These are phyloP conservation scores for Acrocyrtus sp. DNA, from an alignment of 2,888 invertebrate species.

Conservation along the genomic window DNA sequence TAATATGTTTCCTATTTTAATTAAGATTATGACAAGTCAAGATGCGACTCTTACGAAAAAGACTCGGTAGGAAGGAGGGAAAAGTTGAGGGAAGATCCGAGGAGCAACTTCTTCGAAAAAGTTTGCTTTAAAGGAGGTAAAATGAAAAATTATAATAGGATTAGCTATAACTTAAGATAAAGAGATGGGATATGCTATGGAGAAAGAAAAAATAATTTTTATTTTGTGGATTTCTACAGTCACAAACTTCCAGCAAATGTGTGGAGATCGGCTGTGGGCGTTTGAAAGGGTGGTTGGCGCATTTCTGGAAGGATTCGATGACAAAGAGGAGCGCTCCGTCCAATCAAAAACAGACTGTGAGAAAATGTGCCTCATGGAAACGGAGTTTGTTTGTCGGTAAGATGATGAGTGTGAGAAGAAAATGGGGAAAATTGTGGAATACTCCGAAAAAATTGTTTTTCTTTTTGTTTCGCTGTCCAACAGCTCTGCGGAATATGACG, in stretches of 20 bases:
- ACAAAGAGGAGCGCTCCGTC: slow-evolving; percentile 66
- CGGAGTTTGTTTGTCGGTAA: slow-evolving; percentile 68
- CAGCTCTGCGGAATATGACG: slow-evolving; percentile 70
- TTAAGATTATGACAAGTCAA: slow-evolving; percentile 66
- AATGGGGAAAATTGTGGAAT: background rate
- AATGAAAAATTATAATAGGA: slow-evolving; percentile 5
- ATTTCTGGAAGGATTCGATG: slow-evolving; percentile 67
- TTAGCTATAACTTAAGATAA: too few species aligned
- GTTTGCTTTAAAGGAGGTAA: slow-evolving; percentile 67
- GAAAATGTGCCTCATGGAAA: slow-evolving; percentile 69
- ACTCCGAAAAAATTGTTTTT: background rate
- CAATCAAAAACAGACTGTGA: slow-evolving; percentile 68
- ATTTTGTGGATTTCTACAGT: slow-evolving; percentile 60
- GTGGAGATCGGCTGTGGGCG: slow-evolving; percentile 68
- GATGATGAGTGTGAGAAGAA: too few species aligned
- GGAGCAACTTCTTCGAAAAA: slow-evolving; percentile 67
- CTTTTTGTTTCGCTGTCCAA: too few species aligned
- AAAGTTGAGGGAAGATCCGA: slow-evolving; percentile 65
- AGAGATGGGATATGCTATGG: too few species aligned
- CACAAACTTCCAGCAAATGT: slow-evolving; percentile 66
- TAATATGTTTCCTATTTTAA: slow-evolving; percentile 8
- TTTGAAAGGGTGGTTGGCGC: slow-evolving; percentile 69
- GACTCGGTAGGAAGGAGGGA: slow-evolving; percentile 65
- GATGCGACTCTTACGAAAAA: slow-evolving; percentile 66
- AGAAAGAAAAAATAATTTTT: background rate